These are phyloP conservation scores for Megathymus violae DNA, from an alignment of 1,140 invertebrate genomes.

Conservation along the genomic window DNA sequence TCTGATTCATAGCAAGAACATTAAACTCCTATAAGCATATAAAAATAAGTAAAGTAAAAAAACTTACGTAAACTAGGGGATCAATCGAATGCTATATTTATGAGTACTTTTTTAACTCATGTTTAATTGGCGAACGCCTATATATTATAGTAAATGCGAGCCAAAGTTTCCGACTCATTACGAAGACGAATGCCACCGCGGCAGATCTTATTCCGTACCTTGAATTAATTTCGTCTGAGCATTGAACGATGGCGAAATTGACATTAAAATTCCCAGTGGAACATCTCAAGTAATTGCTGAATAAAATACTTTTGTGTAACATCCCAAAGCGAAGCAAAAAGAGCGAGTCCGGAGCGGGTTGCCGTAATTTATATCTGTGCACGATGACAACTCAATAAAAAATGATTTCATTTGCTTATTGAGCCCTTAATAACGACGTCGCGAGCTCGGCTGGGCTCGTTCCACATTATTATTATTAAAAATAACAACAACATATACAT, in stretches of 20 bases:
- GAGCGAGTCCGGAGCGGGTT: constrained; percentile 60
- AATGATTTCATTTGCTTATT: constrained; percentile 84
- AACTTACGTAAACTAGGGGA: constrained; percentile 28
- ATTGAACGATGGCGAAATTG: constrained; percentile 80
- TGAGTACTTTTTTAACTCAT: constrained; percentile 59
- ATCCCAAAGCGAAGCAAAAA: constrained; percentile 74
- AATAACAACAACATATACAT: constrained; percentile 69
- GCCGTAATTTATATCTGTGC: constrained; percentile 77
- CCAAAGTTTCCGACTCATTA: constrained; percentile 68
- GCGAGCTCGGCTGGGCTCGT: constrained; percentile 51
- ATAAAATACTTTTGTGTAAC: constrained; percentile 82
- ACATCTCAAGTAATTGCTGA: constrained; percentile 81
- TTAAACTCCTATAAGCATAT: constrained; percentile 5
- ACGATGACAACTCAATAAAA: constrained; percentile 83
- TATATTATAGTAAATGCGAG: constrained; percentile 59
- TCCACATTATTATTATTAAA: constrained; percentile 72
- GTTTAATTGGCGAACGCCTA: constrained; percentile 64
- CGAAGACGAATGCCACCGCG: constrained; percentile 61
- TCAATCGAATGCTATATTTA: constrained; percentile 56
- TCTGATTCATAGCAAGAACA: constrained; percentile 46
- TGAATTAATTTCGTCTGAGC: constrained; percentile 76
- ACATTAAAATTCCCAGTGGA: constrained; percentile 79
- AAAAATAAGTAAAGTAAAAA: background rate
- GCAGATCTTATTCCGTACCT: constrained; percentile 53
- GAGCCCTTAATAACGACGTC: constrained; percentile 79